Percentiles rank a stretch among this genome's conserved stretches.
Evolutionary conservation across 1,140 invertebrate species (phyloP).

Genomic region (Drosophila ambigua): DNA sequence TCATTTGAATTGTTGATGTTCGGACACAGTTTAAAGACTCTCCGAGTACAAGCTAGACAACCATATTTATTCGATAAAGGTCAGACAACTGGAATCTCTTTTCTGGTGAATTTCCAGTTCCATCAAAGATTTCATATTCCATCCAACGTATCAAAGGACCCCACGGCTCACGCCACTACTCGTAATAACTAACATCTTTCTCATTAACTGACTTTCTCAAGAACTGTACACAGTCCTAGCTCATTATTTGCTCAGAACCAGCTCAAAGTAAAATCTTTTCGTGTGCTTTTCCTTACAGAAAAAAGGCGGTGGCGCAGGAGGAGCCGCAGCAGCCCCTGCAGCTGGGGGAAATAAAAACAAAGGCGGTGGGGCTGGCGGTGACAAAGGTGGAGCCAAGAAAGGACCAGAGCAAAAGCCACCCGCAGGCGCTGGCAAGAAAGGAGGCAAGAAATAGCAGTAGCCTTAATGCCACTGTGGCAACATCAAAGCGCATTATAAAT

Average conservation of each 20-base stretch:
- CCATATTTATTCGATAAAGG: too few species aligned
- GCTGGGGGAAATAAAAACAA: slow-evolving; percentile 64
- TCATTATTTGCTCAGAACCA: slow-evolving; percentile 49
- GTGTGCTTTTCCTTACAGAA: slow-evolving; percentile 62
- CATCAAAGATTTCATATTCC: too few species aligned
- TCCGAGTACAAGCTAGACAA: too few species aligned
- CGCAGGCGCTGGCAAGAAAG: slow-evolving; percentile 65
- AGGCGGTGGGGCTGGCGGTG: slow-evolving; percentile 47
- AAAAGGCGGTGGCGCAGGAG: slow-evolving; percentile 58
- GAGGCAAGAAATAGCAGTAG: slow-evolving; percentile 73
- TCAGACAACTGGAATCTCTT: too few species aligned
- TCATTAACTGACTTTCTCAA: slow-evolving; percentile 40
- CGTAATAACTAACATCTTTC: slow-evolving; percentile 37
- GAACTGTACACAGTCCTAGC: slow-evolving; percentile 42
- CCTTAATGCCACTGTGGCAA: slow-evolving; percentile 6
- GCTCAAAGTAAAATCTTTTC: slow-evolving; percentile 55
- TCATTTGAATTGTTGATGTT: too few species aligned
- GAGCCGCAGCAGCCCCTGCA: slow-evolving; percentile 10
- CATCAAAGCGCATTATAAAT: slow-evolving; percentile 59
- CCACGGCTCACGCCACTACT: too few species aligned
- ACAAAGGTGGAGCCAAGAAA: slow-evolving; percentile 76
- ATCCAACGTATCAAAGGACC: too few species aligned
- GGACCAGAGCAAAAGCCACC: slow-evolving; percentile 72
- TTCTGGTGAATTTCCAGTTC: too few species aligned
- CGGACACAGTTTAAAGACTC: too few species aligned